These are phyloP conservation scores for Ylistrum balloti DNA, from an alignment of 1,140 invertebrate genomes.

Conservation along the genomic window DNA sequence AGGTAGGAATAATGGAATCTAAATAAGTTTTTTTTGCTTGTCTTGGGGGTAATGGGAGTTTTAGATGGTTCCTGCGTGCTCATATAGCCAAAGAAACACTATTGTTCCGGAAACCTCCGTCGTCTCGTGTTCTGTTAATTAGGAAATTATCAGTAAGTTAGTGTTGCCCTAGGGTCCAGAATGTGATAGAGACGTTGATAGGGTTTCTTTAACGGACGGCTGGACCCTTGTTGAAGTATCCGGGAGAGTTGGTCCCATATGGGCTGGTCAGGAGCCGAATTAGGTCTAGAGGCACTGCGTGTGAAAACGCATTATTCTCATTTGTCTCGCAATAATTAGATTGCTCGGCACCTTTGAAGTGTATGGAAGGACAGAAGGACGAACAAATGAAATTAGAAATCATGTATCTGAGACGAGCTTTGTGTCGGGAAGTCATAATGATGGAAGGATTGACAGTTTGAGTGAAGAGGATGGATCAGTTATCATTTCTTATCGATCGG, in stretches of 20 bases:
- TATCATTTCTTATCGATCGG: not conserved
- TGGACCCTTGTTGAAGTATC: not conserved
- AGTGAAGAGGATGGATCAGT: not conserved
- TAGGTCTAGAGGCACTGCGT: not conserved
- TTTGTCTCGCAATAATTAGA: not conserved
- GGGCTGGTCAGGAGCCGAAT: not conserved
- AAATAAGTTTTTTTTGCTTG: not conserved
- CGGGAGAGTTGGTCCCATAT: constrained; percentile 8
- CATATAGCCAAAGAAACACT: not conserved
- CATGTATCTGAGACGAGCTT: not conserved
- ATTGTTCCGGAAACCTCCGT: not conserved
- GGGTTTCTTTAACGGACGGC: not conserved
- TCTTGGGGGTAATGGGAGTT: not conserved
- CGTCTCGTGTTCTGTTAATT: constrained; percentile 5
- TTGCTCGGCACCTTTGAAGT: not conserved
- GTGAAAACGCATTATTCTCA: constrained; percentile 28
- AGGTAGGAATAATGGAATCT: not conserved
- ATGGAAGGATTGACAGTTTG: not conserved
- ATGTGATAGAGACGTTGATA: not conserved
- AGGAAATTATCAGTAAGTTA: not conserved
- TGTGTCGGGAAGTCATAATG: not conserved
- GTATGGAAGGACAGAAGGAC: not conserved
- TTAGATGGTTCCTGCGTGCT: not conserved
- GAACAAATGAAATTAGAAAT: constrained; percentile 24
- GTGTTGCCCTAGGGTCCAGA: not conserved